Evolutionary conservation across 92 coral and sea anemone species (phyloP).

Genomic region (Meandrina meandrites): DNA sequence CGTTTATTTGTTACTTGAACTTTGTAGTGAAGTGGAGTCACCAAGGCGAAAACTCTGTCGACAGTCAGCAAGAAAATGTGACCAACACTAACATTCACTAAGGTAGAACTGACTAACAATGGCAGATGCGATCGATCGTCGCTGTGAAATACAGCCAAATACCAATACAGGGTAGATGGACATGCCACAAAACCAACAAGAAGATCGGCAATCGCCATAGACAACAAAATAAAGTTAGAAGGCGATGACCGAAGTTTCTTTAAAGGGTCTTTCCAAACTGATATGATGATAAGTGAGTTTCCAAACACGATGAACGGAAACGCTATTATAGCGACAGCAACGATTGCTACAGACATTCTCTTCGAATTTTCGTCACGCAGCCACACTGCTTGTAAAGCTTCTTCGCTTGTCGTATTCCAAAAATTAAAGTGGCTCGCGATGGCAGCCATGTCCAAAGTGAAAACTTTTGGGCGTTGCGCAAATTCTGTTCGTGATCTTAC

Average conservation of each 20-base stretch:
- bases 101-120: background rate
- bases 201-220: conserved; percentile 31
- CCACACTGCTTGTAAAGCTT: background rate
- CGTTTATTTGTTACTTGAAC: conserved; percentile 2
- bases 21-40: conserved; percentile 9
- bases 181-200: conserved; percentile 22
- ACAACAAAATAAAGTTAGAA: conserved; percentile 4
- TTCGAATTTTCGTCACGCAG: background rate
- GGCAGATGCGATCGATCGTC: background rate
- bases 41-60: background rate
- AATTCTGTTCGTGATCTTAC: background rate
- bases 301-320: conserved; percentile 26
- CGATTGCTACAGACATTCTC: background rate
- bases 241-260: conserved; percentile 29
- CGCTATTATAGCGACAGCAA: background rate
- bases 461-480: background rate
- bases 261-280: conserved; percentile 35
- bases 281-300: conserved; percentile 11
- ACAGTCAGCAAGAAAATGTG: conserved; percentile 13
- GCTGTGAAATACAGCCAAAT: background rate
- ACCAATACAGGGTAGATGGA: background rate
- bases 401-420: conserved; percentile 7
- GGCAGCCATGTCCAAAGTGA: conserved; percentile 13
- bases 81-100: background rate
- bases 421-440: background rate